Percentiles rank a stretch among this genome's conserved stretches.
These are phyloP conservation scores for Lissocephala sabroskyi DNA, from an alignment of 2,888 invertebrate genomes.

Conservation along the genomic window DNA sequence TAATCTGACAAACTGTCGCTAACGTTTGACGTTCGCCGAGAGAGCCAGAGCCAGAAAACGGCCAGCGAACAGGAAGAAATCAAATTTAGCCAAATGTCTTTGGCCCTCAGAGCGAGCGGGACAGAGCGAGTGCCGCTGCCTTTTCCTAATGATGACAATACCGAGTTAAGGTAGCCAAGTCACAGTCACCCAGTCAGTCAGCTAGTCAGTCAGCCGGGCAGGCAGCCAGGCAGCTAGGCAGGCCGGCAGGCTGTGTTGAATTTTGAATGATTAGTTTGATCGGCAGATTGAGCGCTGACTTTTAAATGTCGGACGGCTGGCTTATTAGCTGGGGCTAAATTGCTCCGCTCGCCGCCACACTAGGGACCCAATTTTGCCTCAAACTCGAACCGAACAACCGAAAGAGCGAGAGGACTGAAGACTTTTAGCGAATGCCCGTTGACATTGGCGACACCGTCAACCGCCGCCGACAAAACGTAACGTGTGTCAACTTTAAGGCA, in stretches of 20 bases:
- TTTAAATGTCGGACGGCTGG: conserved; percentile 63
- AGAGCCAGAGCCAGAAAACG: conserved; percentile 50
- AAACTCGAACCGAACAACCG: conserved; percentile 16
- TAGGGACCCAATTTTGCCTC: conserved; percentile 63
- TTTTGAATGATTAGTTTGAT: conserved; percentile 68
- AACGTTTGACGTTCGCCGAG: conserved; percentile 55
- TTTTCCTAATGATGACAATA: conserved; percentile 69
- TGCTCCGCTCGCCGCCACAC: conserved; percentile 34
- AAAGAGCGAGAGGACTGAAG: background rate
- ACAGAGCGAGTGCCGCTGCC: conserved; percentile 31
- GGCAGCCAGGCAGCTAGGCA: conserved; percentile 19
- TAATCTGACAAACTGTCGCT: conserved; percentile 69
- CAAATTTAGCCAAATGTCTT: conserved; percentile 49
- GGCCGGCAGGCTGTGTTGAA: conserved; percentile 49
- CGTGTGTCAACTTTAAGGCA: conserved; percentile 66
- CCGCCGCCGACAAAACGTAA: conserved; percentile 45
- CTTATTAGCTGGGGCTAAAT: conserved; percentile 63
- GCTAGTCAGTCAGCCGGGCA: conserved; percentile 3
- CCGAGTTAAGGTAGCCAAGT: conserved; percentile 31
- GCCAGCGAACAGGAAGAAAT: conserved; percentile 55
- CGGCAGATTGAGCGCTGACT: conserved; percentile 62
- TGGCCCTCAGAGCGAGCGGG: background rate
- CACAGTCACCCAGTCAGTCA: background rate
- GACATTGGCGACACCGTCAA: background rate
- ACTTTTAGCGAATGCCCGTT: background rate